Conservation (phyloP, 2,113 vertebrate species). For the Salminus brasiliensis region DNA sequence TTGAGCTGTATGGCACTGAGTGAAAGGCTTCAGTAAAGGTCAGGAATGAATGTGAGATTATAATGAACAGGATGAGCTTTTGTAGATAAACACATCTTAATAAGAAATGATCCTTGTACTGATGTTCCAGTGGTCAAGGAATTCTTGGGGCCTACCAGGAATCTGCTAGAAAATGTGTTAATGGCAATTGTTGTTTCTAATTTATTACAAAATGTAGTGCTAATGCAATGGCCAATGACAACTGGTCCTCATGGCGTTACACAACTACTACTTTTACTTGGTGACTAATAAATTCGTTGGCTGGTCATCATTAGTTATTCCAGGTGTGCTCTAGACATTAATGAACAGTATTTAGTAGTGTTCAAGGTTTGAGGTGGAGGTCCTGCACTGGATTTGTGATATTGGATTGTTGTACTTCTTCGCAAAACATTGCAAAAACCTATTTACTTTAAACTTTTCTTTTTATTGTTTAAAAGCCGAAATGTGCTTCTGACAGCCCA, state of each 20-base stretch:
- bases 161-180: not conserved
- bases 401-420: too few species aligned
- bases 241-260: too few species aligned
- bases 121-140: slow-evolving; percentile 14
- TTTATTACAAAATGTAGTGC: not conserved
- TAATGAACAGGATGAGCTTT: slow-evolving; percentile 36
- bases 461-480: too few species aligned
- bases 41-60: slow-evolving; percentile 54
- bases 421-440: too few species aligned
- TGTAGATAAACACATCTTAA: slow-evolving; percentile 42
- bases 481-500: too few species aligned
- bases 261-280: not conserved
- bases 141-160: not conserved
- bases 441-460: too few species aligned
- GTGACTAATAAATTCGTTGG: too few species aligned
- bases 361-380: too few species aligned
- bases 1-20: slow-evolving; percentile 47
- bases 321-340: too few species aligned
- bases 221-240: not conserved
- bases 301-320: too few species aligned
- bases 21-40: slow-evolving; percentile 39
- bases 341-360: too few species aligned
- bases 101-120: slow-evolving; percentile 34
- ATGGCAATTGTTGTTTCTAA: not conserved
- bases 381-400: too few species aligned